phyloP scores from a whole-genome alignment of 1,140 invertebrate genomes.

The Ruditapes philippinarum region DNA sequence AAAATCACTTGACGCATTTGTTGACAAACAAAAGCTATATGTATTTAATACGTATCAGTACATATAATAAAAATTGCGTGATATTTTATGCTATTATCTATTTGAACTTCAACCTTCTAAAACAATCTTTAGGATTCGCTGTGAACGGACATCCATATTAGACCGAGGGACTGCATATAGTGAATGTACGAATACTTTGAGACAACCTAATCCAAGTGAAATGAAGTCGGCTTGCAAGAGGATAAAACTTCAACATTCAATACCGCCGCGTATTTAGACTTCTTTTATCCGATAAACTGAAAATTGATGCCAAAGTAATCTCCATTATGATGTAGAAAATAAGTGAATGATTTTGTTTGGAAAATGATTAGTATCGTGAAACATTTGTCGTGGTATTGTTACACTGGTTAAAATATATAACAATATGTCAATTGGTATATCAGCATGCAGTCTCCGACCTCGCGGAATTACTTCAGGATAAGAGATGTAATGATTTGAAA shows the following conservation, averaged over 20 bases:
- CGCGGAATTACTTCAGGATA: too few species aligned
- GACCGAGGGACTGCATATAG: not conserved
- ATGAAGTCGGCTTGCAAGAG: constrained; percentile 52
- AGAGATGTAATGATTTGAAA: too few species aligned
- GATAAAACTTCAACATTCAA: constrained; percentile 55
- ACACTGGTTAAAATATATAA: not conserved
- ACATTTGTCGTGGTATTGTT: not conserved
- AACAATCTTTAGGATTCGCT: too few species aligned
- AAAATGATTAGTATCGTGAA: constrained; percentile 22
- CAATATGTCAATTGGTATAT: not conserved
- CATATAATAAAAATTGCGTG: too few species aligned
- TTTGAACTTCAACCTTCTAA: too few species aligned
- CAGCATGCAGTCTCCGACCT: not conserved
- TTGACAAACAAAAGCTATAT: too few species aligned
- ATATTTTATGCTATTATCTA: too few species aligned
- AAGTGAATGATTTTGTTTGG: constrained; percentile 53
- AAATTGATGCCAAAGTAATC: constrained; percentile 68
- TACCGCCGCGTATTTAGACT: constrained; percentile 52
- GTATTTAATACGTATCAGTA: too few species aligned
- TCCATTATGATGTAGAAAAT: constrained; percentile 59
- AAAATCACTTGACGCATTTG: too few species aligned
- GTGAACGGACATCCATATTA: too few species aligned
- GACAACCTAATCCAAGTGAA: constrained; percentile 55
- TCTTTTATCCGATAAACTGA: constrained; percentile 69
- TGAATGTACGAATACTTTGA: constrained; percentile 38